Conservation (phyloP, 2,113 vertebrate species). For the Phaethon lepturus region DNA sequence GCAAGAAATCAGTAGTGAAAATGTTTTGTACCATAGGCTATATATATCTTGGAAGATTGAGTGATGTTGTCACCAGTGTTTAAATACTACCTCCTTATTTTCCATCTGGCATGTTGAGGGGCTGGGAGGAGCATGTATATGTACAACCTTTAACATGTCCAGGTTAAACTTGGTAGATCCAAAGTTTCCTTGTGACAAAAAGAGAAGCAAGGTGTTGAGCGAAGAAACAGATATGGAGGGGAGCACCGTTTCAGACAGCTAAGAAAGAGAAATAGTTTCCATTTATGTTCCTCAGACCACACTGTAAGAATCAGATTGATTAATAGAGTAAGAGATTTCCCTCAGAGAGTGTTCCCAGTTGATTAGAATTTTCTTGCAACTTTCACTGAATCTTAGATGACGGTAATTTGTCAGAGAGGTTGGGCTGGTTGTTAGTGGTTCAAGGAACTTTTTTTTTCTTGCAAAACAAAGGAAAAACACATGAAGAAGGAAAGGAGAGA, state of each 20-base stretch:
- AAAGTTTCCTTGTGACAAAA: neutral
- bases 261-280: neutral
- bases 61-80: neutral
- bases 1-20: neutral
- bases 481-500: neutral
- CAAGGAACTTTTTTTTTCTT: neutral
- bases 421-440: neutral
- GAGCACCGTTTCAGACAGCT: neutral
- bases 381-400: neutral
- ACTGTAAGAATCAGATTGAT: neutral
- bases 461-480: neutral
- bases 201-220: neutral
- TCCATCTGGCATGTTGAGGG: neutral
- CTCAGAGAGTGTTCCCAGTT: neutral
- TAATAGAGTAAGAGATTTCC: neutral
- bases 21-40: neutral
- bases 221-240: neutral
- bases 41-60: neutral
- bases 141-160: neutral
- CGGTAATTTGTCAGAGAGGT: neutral
- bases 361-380: neutral
- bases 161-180: neutral
- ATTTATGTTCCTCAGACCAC: neutral
- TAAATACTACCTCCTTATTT: neutral
- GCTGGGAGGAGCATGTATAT: accelerated